Evolutionary conservation across 2,888 invertebrate genomes (phyloP).

Genomic region (Cynaeus angustus): DNA sequence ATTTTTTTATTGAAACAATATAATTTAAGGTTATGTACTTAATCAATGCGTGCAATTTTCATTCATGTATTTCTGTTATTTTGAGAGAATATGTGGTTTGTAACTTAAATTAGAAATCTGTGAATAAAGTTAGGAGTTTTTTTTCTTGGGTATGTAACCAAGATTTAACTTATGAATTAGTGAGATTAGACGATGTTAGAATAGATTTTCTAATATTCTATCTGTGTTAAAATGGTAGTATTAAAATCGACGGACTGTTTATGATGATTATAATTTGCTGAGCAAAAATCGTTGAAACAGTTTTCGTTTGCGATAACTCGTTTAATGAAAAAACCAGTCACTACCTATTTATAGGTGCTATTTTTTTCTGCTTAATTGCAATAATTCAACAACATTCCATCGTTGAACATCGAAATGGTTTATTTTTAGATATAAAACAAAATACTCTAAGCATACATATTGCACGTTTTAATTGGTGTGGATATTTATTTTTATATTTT

Average conservation of each 20-base stretch:
- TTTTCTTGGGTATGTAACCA: constrained; percentile 25
- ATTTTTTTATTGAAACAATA: constrained; percentile 21
- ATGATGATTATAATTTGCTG: constrained; percentile 28
- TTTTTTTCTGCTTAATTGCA: constrained; percentile 28
- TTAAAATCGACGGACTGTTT: constrained; percentile 41
- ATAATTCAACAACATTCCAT: constrained; percentile 36
- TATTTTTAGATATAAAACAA: constrained; percentile 35
- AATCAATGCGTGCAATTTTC: constrained; percentile 27
- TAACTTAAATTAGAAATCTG: constrained; percentile 2
- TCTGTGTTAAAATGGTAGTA: constrained; percentile 53
- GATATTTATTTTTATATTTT: constrained; percentile 30
- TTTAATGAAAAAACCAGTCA: constrained; percentile 15
- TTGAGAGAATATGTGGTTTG: constrained; percentile 21
- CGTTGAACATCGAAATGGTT: constrained; percentile 37
- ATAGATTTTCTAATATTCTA: constrained; percentile 56
- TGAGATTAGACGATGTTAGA: constrained; percentile 53
- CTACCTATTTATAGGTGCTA: constrained; percentile 31
- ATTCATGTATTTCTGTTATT: constrained; percentile 25
- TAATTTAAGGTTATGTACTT: constrained; percentile 30
- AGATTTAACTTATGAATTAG: constrained; percentile 53
- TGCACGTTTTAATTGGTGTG: constrained; percentile 34
- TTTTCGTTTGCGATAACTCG: constrained; percentile 14
- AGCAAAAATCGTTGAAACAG: constrained; percentile 30
- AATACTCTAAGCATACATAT: constrained; percentile 29
- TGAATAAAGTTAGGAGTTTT: constrained; percentile 11